These are phyloP conservation scores for Ips nitidus DNA, from an alignment of 1,140 invertebrate species.

Conservation along the genomic window DNA sequence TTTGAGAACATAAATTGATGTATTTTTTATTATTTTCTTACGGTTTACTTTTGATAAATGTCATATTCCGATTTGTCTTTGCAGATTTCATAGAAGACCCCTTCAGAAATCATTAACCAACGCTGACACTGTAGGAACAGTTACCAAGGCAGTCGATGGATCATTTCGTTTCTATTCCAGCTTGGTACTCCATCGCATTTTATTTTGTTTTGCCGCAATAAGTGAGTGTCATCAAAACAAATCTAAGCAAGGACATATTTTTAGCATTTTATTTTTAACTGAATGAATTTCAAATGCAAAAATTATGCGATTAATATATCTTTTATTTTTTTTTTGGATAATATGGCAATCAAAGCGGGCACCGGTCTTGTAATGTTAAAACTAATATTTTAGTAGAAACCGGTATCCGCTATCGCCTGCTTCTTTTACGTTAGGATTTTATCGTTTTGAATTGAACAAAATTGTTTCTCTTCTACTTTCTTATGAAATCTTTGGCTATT, in stretches of 20 bases:
- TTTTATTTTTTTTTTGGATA: no score
- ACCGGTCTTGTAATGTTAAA: no score
- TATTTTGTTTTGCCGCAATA: neutral
- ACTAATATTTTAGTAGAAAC: no score
- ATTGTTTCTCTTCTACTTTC: constrained; percentile 2
- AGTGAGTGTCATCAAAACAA: no score
- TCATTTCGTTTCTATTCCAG: constrained; percentile 13
- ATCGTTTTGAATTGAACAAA: constrained; percentile 36
- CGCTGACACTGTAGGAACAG: neutral
- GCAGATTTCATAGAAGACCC: constrained; percentile 12
- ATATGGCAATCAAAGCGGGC: no score
- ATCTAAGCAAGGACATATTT: no score
- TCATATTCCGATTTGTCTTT: neutral
- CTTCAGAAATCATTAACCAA: constrained; percentile 9
- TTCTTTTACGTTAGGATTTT: constrained; percentile 1
- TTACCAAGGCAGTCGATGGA: constrained; percentile 14
- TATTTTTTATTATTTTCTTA: no score
- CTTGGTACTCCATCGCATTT: constrained; percentile 11
- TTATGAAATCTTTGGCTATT: constrained; percentile 21
- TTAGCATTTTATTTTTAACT: no score
- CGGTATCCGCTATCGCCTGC: neutral
- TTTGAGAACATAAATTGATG: no score
- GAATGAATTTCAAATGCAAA: no score
- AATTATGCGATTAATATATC: no score
- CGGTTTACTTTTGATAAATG: no score